Evolutionary conservation across 2,113 vertebrate genomes (phyloP).

Genomic region (Emydocephalus ijimae): DNA sequence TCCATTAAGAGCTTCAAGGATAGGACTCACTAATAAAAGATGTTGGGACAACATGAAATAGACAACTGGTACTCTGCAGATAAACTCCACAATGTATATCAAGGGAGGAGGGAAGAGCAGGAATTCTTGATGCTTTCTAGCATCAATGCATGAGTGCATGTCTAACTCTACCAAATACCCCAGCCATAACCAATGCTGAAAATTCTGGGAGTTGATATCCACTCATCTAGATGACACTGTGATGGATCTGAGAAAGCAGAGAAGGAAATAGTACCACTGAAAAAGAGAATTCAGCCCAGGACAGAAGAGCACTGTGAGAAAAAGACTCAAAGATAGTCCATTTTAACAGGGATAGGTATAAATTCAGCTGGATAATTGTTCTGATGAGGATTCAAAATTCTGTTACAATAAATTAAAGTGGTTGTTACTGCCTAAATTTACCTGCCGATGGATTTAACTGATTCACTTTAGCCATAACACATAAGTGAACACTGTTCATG

Average conservation of each 20-base stretch:
- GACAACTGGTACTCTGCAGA: not conserved
- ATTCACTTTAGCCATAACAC: slow-evolving; percentile 13
- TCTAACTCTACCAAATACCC: not conserved
- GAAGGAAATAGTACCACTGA: not conserved
- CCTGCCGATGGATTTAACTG: slow-evolving; percentile 33
- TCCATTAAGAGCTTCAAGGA: slow-evolving; percentile 5
- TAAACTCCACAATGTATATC: not conserved
- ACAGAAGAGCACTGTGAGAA: not conserved
- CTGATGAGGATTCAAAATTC: not conserved
- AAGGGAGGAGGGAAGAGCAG: not conserved
- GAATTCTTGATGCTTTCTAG: not conserved
- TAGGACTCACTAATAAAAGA: slow-evolving; percentile 1
- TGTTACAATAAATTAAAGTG: not conserved
- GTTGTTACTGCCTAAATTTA: not conserved
- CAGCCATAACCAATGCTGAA: not conserved
- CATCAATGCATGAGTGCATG: not conserved
- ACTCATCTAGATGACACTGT: not conserved
- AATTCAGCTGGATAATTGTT: not conserved
- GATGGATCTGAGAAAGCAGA: not conserved
- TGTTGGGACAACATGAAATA: not conserved
- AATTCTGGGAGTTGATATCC: not conserved
- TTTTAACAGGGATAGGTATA: not conserved
- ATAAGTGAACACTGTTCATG: slow-evolving; percentile 5
- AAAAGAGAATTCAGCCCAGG: not conserved
- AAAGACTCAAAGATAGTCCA: not conserved